A percentile compares a stretch with the other conserved stretches of the same genome.
These are phyloP conservation scores for Melanotaenia parkinsoni DNA, from an alignment of 2,797 vertebrate species.

Conservation along the genomic window DNA sequence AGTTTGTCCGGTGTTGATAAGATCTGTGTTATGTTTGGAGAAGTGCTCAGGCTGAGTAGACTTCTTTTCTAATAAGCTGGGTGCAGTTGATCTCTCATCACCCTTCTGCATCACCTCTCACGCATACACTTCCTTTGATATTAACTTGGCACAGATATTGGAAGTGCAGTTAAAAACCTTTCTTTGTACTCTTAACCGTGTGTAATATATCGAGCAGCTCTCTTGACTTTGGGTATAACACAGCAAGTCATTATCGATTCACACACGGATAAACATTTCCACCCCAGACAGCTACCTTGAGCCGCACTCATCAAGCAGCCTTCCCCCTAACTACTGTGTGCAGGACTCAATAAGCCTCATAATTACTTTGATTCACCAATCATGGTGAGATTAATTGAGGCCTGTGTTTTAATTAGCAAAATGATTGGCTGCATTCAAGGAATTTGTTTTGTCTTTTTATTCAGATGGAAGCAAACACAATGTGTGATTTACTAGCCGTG, in stretches of 20 bases:
- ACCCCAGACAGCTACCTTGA: constrained; percentile 66
- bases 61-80: constrained; percentile 71
- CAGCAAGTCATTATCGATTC: constrained; percentile 77
- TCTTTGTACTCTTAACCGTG: constrained; percentile 55
- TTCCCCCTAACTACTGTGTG: constrained; percentile 65
- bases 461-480: constrained; percentile 32
- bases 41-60: constrained; percentile 47
- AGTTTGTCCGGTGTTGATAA: constrained; percentile 69
- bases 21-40: constrained; percentile 62
- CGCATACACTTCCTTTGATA: constrained; percentile 44
- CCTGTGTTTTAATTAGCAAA: constrained; percentile 69
- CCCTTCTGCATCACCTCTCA: constrained; percentile 46
- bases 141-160: constrained; percentile 59
- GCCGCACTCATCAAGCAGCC: constrained; percentile 72
- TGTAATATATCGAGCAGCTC: constrained; percentile 67
- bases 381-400: constrained; percentile 71
- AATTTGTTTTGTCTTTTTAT: constrained; percentile 65
- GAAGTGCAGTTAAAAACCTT: constrained; percentile 59
- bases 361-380: constrained; percentile 80
- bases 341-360: constrained; percentile 74
- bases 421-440: constrained; percentile 69
- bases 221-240: constrained; percentile 76
- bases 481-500: constrained; percentile 45
- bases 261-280: constrained; percentile 79
- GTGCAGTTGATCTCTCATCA: constrained; percentile 52